These are phyloP conservation scores for Pogonocherus hispidulus DNA, from an alignment of 2,888 invertebrate species.

Conservation along the genomic window DNA sequence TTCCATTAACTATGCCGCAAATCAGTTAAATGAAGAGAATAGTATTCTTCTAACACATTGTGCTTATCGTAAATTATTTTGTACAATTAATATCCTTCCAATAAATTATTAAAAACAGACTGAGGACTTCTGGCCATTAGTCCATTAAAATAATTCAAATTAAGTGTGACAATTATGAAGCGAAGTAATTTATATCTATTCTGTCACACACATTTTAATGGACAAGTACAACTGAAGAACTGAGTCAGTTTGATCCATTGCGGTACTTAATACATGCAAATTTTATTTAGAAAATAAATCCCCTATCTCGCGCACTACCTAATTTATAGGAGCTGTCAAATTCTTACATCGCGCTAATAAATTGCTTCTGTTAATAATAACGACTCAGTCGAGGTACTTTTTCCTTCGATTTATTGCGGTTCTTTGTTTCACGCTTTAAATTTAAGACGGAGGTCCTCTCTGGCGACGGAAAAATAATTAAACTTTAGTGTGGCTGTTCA, in stretches of 20 bases:
- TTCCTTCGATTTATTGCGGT: constrained; percentile 11
- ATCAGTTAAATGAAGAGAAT: too few species aligned
- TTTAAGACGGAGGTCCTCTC: constrained; percentile 8
- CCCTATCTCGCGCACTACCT: not conserved
- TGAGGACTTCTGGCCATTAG: too few species aligned
- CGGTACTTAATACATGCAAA: not conserved
- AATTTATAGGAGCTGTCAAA: not conserved
- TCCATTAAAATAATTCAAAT: too few species aligned
- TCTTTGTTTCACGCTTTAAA: constrained; percentile 18
- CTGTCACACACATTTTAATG: not conserved
- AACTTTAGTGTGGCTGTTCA: constrained; percentile 5
- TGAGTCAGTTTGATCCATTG: not conserved
- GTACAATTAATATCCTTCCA: too few species aligned
- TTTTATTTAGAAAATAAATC: not conserved
- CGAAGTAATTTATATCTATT: too few species aligned
- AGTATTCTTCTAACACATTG: too few species aligned
- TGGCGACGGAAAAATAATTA: constrained; percentile 13
- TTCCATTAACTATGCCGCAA: too few species aligned
- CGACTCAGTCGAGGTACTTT: constrained; percentile 4
- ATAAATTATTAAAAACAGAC: too few species aligned
- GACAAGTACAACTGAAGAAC: not conserved
- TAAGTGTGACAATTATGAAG: too few species aligned
- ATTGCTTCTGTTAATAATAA: constrained; percentile 12
- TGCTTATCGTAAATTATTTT: too few species aligned
- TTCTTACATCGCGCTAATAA: constrained; percentile 6